A percentile compares a stretch with the other conserved stretches of the same genome.
These are phyloP conservation scores for Smutsia gigantea DNA, from an alignment of 2,797 vertebrate species.

Conservation along the genomic window DNA sequence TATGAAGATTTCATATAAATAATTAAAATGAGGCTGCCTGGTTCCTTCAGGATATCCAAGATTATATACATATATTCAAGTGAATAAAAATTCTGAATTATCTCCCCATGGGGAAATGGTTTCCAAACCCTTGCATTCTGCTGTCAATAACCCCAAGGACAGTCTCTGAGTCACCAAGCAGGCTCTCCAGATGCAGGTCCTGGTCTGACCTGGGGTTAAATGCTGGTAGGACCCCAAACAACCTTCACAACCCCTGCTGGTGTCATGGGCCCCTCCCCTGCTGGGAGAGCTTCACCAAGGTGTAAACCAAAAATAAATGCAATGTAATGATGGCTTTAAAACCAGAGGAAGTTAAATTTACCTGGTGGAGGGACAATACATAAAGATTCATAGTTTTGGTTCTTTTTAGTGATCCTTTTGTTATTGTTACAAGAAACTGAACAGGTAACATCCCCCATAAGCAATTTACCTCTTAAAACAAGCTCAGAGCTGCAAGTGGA, in stretches of 20 bases:
- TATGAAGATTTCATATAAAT: background rate
- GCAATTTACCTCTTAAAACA: background rate
- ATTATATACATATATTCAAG: background rate
- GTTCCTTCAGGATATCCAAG: constrained; percentile 42
- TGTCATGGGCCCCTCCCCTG: background rate
- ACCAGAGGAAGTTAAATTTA: background rate
- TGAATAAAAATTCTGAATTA: constrained; percentile 36
- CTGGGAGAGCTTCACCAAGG: background rate
- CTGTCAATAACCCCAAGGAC: background rate
- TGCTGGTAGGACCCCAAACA: background rate
- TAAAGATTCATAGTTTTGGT: background rate
- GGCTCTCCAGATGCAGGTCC: background rate
- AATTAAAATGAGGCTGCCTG: background rate
- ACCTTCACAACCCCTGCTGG: background rate
- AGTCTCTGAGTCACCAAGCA: background rate
- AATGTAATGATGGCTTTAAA: background rate
- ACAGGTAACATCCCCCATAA: background rate
- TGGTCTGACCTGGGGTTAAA: background rate
- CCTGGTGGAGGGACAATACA: background rate
- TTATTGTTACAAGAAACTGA: background rate
- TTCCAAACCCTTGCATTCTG: background rate
- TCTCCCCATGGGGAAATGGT: background rate
- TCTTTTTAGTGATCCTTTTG: background rate
- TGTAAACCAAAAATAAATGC: background rate
- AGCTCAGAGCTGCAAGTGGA: background rate